These are phyloP conservation scores for Odontomyia ornata DNA, from an alignment of 2,888 invertebrate genomes.

Conservation along the genomic window DNA sequence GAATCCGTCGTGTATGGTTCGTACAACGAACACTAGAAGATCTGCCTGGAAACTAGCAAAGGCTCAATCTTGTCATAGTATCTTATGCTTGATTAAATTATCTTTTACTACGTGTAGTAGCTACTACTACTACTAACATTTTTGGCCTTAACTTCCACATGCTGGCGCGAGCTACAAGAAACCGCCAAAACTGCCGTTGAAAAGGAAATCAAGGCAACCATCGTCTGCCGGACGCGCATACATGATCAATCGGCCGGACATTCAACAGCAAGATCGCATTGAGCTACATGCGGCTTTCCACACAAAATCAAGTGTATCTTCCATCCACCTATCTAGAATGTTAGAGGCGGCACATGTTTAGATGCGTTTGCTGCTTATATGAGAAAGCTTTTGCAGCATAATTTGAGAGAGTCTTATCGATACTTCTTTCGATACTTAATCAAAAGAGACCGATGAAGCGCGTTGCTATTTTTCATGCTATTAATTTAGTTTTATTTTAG, in stretches of 20 bases:
- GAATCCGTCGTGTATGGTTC: not conserved
- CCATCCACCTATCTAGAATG: not conserved
- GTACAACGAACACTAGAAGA: conserved; percentile 16
- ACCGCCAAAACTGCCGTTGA: conserved; percentile 25
- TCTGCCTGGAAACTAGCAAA: conserved; percentile 26
- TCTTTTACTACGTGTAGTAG: not conserved
- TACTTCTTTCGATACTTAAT: no score
- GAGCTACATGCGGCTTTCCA: conserved; percentile 5
- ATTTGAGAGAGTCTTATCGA: no score
- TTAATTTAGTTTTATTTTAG: no score
- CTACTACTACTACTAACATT: conserved; percentile 11
- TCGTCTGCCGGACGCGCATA: not conserved
- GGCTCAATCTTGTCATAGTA: not conserved
- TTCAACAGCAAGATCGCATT: not conserved
- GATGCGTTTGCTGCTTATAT: no score
- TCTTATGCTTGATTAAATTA: conserved; percentile 8
- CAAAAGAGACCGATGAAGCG: no score
- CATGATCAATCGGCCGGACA: conserved; percentile 26
- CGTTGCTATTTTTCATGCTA: no score
- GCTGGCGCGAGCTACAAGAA: conserved; percentile 16
- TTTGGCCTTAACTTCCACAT: not conserved
- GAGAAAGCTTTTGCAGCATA: no score
- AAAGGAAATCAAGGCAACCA: conserved; percentile 39
- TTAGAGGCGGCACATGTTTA: not conserved
- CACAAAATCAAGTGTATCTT: conserved; percentile 9